A percentile compares a stretch with the other conserved stretches of the same genome.
phyloP scores from a whole-genome alignment of 2,113 vertebrate species.

The Eubucco bourcierii region DNA sequence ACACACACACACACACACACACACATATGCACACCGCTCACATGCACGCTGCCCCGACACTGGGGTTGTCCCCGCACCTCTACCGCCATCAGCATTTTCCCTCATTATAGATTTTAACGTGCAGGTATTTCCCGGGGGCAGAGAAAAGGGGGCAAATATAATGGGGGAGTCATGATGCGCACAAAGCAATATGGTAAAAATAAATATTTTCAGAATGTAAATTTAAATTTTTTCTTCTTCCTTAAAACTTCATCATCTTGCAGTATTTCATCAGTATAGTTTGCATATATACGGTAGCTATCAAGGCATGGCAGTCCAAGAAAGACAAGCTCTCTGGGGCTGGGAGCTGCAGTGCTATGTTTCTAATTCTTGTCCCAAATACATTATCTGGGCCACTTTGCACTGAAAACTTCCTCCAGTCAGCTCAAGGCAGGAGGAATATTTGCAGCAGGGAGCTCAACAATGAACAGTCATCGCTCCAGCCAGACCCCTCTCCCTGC shows the following conservation, averaged over 20 bases:
- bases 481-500: neutral
- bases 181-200: conserved; percentile 80
- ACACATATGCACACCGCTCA: neutral
- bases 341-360: neutral
- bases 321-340: neutral
- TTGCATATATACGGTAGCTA: conserved; percentile 80
- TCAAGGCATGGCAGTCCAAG: conserved; percentile 71
- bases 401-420: neutral
- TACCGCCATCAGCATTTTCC: conserved; percentile 17
- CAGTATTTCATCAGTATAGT: conserved; percentile 82
- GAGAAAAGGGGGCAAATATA: neutral
- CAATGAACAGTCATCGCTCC: neutral
- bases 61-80: neutral
- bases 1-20: neutral
- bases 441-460: neutral
- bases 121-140: conserved; percentile 35
- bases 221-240: conserved; percentile 81
- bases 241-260: conserved; percentile 85
- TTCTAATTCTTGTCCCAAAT: neutral
- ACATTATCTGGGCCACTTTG: neutral
- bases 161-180: conserved; percentile 72
- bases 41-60: neutral
- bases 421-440: neutral
- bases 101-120: conserved; percentile 15
- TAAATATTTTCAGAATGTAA: conserved; percentile 88